Evolutionary conservation across 1,140 invertebrate species (phyloP).

Genomic region (Vanessa tameamea): DNA sequence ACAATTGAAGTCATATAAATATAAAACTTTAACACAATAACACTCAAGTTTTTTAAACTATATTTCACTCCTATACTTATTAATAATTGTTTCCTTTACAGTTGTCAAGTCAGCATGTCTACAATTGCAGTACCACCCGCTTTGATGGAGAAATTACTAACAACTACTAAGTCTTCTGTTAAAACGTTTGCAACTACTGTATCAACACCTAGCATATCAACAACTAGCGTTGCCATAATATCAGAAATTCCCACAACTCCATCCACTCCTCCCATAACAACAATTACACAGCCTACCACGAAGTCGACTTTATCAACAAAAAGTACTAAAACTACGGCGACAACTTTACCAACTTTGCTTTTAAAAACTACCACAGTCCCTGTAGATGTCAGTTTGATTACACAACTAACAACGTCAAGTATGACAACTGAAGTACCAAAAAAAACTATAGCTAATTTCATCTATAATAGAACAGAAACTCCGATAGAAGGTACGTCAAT

Average conservation of each 20-base stretch:
- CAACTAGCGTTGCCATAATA: constrained; percentile 35
- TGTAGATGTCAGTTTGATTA: constrained; percentile 22
- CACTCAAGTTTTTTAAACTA: too few relatives aligned
- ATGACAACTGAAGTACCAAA: constrained; percentile 24
- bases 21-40: too few relatives aligned
- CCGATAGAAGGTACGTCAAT: constrained; percentile 48
- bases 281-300: constrained; percentile 15
- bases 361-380: constrained; percentile 25
- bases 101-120: constrained; percentile 66
- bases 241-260: constrained; percentile 19
- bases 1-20: too few relatives aligned
- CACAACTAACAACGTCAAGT: constrained; percentile 19
- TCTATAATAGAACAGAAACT: constrained; percentile 55
- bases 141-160: constrained; percentile 66
- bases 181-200: constrained; percentile 49
- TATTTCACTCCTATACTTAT: not conserved
- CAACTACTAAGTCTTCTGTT: constrained; percentile 55
- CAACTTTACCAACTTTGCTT: constrained; percentile 15
- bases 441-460: constrained; percentile 31
- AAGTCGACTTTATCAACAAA: constrained; percentile 26
- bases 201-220: constrained; percentile 31
- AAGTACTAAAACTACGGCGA: constrained; percentile 33
- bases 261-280: constrained; percentile 23
- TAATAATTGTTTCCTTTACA: constrained; percentile 43
- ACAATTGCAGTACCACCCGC: constrained; percentile 53